Evolutionary conservation across 2,888 invertebrate genomes (phyloP).

Genomic region (Leptopilina syphax): DNA sequence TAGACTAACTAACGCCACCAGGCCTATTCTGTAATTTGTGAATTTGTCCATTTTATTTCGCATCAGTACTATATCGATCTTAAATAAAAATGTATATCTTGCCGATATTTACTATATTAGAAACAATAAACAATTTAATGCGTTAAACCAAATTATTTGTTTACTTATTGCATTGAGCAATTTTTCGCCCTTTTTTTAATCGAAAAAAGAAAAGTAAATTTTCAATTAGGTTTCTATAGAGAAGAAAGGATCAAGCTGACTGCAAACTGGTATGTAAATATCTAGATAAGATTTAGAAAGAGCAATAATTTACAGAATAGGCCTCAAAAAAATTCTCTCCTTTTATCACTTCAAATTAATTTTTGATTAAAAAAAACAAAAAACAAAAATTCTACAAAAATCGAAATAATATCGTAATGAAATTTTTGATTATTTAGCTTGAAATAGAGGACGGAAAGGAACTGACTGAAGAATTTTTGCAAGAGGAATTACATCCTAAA

Average conservation of each 20-base stretch:
- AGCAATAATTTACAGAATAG: slow-evolving; percentile 71
- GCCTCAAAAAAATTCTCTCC: slow-evolving; percentile 62
- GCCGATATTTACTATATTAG: slow-evolving; percentile 57
- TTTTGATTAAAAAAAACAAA: slow-evolving; percentile 10
- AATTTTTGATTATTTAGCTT: slow-evolving; percentile 81
- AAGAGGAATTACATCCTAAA: slow-evolving; percentile 96
- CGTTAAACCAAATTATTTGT: slow-evolving; percentile 40
- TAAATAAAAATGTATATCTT: slow-evolving; percentile 71
- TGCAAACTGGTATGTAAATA: slow-evolving; percentile 67
- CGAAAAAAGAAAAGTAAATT: slow-evolving; percentile 2
- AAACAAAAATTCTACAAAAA: slow-evolving; percentile 35
- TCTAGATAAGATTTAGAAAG: slow-evolving; percentile 55
- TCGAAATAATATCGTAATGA: slow-evolving; percentile 44
- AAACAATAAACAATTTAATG: slow-evolving; percentile 42
- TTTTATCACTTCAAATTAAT: not conserved
- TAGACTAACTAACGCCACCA: slow-evolving; percentile 60
- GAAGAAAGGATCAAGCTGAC: slow-evolving; percentile 49
- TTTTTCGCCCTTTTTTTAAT: not conserved
- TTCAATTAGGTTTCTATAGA: slow-evolving; percentile 1
- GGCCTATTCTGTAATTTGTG: slow-evolving; percentile 74
- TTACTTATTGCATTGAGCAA: slow-evolving; percentile 1
- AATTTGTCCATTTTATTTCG: slow-evolving; percentile 47
- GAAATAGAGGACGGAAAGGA: slow-evolving; percentile 95
- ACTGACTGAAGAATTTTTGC: slow-evolving; percentile 91
- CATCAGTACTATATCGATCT: slow-evolving; percentile 55